Conservation (phyloP, 2,888 invertebrate species). For the Criorhina ranunculi region DNA sequence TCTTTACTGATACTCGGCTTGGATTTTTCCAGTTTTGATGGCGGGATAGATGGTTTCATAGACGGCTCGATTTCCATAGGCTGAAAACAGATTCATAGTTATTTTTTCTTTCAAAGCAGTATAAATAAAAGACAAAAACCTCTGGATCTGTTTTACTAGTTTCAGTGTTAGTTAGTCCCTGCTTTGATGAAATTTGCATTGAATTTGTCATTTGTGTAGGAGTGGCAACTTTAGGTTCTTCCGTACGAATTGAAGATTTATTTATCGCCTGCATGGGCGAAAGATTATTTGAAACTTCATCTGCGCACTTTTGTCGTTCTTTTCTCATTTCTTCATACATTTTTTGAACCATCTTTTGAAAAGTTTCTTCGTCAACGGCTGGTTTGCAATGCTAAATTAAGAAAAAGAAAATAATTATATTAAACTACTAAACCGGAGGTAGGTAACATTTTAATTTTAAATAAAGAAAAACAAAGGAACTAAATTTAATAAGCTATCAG, state of each 20-base stretch:
- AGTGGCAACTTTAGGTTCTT: slow-evolving; percentile 52
- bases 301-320: slow-evolving; percentile 85
- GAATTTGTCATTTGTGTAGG: slow-evolving; percentile 40
- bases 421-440: too few relatives aligned
- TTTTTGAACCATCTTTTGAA: slow-evolving; percentile 94
- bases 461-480: too few relatives aligned
- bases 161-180: slow-evolving; percentile 28
- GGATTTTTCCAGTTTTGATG: slow-evolving; percentile 75
- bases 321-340: slow-evolving; percentile 92
- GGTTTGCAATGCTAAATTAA: slow-evolving; percentile 90
- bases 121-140: slow-evolving; percentile 71
- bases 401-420: not conserved
- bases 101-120: slow-evolving; percentile 44
- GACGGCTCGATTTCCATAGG: slow-evolving; percentile 83
- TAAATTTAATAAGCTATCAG: too few relatives aligned
- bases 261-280: slow-evolving; percentile 27
- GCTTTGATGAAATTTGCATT: slow-evolving; percentile 44
- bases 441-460: too few relatives aligned
- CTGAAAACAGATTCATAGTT: slow-evolving; percentile 28
- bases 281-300: slow-evolving; percentile 44
- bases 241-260: slow-evolving; percentile 35
- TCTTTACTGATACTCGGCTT: slow-evolving; percentile 41
- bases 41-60: slow-evolving; percentile 82
- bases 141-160: slow-evolving; percentile 83
- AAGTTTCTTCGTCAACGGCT: slow-evolving; percentile 96